A percentile compares a stretch with the other conserved stretches of the same genome.
Conservation (phyloP, 2,888 invertebrate species). For the Drosophila differens region DNA sequence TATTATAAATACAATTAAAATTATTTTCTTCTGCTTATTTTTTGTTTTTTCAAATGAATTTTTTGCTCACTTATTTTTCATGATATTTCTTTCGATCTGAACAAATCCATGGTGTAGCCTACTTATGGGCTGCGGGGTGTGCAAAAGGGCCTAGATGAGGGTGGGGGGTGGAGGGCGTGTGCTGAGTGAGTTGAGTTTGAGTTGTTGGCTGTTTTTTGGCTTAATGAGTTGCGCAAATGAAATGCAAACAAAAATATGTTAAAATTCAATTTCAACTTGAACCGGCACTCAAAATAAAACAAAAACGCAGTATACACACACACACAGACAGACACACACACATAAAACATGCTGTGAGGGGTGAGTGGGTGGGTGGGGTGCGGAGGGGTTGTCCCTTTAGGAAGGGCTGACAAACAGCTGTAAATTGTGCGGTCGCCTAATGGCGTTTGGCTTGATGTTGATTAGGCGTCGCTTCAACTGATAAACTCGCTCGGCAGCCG, state of each 20-base stretch:
- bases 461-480: slow-evolving; percentile 76
- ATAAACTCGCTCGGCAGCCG: slow-evolving; percentile 67
- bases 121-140: slow-evolving; percentile 5
- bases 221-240: slow-evolving; percentile 70
- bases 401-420: slow-evolving; percentile 60
- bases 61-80: not conserved
- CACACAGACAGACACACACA: not conserved
- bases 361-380: not conserved
- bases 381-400: not conserved
- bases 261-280: slow-evolving; percentile 70
- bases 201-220: slow-evolving; percentile 35
- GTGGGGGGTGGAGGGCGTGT: not conserved
- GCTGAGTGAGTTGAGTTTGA: not conserved
- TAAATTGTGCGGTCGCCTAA: slow-evolving; percentile 72
- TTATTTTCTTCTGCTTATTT: not conserved
- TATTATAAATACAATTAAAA: not conserved
- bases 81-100: too few species aligned
- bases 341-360: slow-evolving; percentile 39
- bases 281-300: slow-evolving; percentile 49
- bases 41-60: not conserved
- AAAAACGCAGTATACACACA: slow-evolving; percentile 30
- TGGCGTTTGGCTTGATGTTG: slow-evolving; percentile 71
- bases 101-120: slow-evolving; percentile 9
- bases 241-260: slow-evolving; percentile 68
- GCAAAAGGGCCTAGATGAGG: not conserved